A percentile compares a stretch with the other conserved stretches of the same genome.
Evolutionary conservation across 2,797 vertebrate genomes (phyloP).

Genomic region (Rhadinocentrus ornatus): DNA sequence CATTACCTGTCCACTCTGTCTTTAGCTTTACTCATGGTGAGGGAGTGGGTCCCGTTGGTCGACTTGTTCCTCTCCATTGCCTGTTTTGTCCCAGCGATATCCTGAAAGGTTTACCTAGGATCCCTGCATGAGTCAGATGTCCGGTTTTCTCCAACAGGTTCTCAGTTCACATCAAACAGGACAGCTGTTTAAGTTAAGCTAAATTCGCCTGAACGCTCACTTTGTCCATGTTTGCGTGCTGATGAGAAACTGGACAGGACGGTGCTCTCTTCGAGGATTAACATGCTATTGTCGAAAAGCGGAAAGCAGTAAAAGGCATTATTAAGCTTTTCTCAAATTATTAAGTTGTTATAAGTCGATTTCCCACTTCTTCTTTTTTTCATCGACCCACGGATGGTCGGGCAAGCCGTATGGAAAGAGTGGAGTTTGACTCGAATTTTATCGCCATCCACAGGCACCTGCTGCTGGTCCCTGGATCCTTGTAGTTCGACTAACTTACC

Average conservation of each 20-base stretch:
- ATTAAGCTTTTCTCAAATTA: background rate
- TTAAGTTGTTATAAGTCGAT: background rate
- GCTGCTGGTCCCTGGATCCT: conserved; percentile 21
- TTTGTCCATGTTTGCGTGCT: conserved; percentile 51
- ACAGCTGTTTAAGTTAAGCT: background rate
- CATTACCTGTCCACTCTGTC: conserved; percentile 74
- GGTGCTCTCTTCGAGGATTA: conserved; percentile 28
- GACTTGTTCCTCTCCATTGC: conserved; percentile 68
- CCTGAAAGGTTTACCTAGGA: background rate
- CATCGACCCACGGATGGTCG: background rate
- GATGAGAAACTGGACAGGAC: conserved; percentile 3
- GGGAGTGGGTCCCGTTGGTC: conserved; percentile 15
- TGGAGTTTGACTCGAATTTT: conserved; percentile 33
- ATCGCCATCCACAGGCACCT: conserved; percentile 70
- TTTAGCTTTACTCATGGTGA: conserved; percentile 40
- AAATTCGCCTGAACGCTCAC: conserved; percentile 4
- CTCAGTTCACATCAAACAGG: background rate
- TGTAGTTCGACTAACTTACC: background rate
- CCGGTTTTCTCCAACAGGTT: background rate
- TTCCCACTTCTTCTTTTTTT: accelerated
- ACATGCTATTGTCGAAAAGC: background rate
- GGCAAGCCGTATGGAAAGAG: background rate
- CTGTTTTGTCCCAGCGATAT: conserved; percentile 11
- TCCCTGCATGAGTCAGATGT: conserved; percentile 11
- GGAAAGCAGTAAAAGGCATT: background rate